Base-by-base conservation (phyloP, 2,797 vertebrate genomes). In the Fratercula arctica region DNA sequence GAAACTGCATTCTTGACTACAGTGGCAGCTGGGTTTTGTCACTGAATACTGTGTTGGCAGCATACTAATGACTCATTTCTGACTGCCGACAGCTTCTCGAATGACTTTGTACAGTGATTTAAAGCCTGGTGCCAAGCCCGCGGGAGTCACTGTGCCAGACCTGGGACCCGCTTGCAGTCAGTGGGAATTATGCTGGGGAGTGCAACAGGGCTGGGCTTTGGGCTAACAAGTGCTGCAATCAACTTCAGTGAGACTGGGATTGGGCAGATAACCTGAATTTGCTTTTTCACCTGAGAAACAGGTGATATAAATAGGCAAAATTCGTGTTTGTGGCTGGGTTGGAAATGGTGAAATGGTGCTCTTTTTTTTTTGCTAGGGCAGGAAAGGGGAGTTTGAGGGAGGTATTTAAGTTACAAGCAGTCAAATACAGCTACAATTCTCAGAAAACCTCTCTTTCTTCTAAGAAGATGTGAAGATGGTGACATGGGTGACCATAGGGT, bases 31-130 rank as follows among this genome's bases (percentile, higher is more conserved):
- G 96, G 94, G 94, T 97, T 97, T 97, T 97, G 96, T 97, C 93
- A 96, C 94, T 95, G 85, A 96, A 85, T 93, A 94, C 95, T 93
- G 94, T 97, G 96, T 91, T 96, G 96, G 94, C 96, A 96, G 96
- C 94, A 97, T 96, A 96, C 96, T 95, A 96, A 95, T 97, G 94
- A 96, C 95, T 96, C 93, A 91, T 96, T 97, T 97, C 93, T 96
- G 96, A 96, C 96, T 97, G 95, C 94, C 90, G 92, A 95, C 94
- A 95, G 93, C 96, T 96, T 92, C 89, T 93, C 56, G 12, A 94
- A 83, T 95, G 92, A 95, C 94, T 96, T 50, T 86, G 93, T 76
- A 56, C 66, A 73, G 59, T 73, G 87, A 94, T 92, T 89, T 82
- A 94, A 85, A 90, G 77, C 51, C 70, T 82, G 48, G 64, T 92